These are phyloP conservation scores for Agrilus mali DNA, from an alignment of 2,888 invertebrate genomes.

Conservation along the genomic window DNA sequence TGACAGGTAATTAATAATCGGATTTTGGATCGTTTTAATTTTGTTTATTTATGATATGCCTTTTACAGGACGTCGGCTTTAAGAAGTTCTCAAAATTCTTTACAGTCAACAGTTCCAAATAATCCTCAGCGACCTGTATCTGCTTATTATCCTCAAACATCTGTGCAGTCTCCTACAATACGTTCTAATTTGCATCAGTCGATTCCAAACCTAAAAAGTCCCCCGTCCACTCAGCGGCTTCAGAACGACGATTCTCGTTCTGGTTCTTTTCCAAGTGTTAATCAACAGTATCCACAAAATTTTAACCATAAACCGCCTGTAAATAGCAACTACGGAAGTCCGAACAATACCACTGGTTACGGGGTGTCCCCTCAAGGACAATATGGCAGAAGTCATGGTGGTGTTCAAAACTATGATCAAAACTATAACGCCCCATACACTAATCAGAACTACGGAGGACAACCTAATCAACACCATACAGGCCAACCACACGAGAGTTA, in stretches of 20 bases:
- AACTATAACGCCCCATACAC: constrained; percentile 3
- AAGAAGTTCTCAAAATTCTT: constrained; percentile 48
- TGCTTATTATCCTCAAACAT: constrained; percentile 36
- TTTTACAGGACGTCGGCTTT: constrained; percentile 36
- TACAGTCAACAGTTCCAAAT: constrained; percentile 39
- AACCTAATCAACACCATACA: constrained; percentile 8
- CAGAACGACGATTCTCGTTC: constrained; percentile 20
- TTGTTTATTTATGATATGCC: neutral
- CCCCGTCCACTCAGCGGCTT: constrained; percentile 24
- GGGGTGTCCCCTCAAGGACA: too few relatives aligned
- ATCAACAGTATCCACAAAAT: constrained; percentile 18
- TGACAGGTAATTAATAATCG: constrained; percentile 40
- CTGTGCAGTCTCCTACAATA: constrained; percentile 5
- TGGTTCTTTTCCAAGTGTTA: constrained; percentile 25
- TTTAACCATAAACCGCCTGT: constrained; percentile 4
- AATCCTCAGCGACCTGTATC: constrained; percentile 43
- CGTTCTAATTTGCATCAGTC: constrained; percentile 31
- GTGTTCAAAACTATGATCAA: constrained; percentile 5
- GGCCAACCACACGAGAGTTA: constrained; percentile 8
- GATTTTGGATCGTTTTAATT: neutral
- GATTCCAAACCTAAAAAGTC: constrained; percentile 35
- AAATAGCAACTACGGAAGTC: too few relatives aligned
- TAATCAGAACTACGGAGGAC: constrained; percentile 7
- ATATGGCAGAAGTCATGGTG: too few relatives aligned
- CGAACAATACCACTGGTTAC: too few relatives aligned